Evolutionary conservation across 53 echinoderm and acorn worm species (phyloP), one percentile per base, ranked within the genome.

Genomic region (Pentamera pediparva): DNA sequence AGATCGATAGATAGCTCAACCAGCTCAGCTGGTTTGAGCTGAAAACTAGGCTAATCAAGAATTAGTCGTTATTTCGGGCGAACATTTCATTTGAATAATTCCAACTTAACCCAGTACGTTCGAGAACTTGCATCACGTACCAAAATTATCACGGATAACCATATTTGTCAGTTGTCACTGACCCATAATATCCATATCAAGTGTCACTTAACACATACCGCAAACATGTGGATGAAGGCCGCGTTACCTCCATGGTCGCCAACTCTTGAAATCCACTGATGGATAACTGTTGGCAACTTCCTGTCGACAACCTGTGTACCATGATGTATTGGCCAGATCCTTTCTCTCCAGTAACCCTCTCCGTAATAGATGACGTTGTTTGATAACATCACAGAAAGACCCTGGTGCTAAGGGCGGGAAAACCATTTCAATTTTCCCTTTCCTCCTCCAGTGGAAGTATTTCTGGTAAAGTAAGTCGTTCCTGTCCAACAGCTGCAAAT

Each of bases 391-490:
- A 74, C 92, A 92, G 18, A 92, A 77, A 25, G 81, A 76, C 11
- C 59, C 61, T 1, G 83, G 88, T 34, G 53, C 38, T 37, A 89
- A 76, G 4, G 77, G 74, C 0, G 88, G 92, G 37, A 75, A 92
- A n/a, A 72, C 64, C 39, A 69, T 61, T 6, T 59, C 60, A 7
- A 89, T 59, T 9, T 70, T 67, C 17, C 92, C 92, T 6, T 76
- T 34, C 27, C 51, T 74, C 18, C 86, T 75, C 92, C 92, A 92
- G 33, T 88, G 78, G 45, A 92, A 92, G 65, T 75, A 92, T 12
- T 53, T 75, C 20, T 69, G 59, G 56, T 92, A 92, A 13, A 85
- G 48, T 7, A 74, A 36, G 5, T 86, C 83, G 35, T 81, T 85
- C 33, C 78, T 64, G 62, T 85, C 92, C 1, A 92, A 48, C 35